These are phyloP conservation scores for Oryzias woworae DNA, from an alignment of 2,113 vertebrate species.

Conservation along the genomic window DNA sequence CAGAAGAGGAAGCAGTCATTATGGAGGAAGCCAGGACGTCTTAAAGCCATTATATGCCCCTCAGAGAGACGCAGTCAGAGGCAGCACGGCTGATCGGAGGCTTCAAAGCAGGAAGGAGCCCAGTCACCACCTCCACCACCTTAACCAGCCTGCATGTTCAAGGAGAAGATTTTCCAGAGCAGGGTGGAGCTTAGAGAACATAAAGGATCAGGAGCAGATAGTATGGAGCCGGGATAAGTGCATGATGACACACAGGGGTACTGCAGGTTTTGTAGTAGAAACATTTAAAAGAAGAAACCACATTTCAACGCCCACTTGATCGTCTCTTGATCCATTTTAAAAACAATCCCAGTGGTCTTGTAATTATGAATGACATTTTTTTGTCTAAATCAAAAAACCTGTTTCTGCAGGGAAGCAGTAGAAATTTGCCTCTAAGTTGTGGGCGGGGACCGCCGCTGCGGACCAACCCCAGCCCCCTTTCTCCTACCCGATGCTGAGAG, in stretches of 20 bases:
- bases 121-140: conserved; percentile 50
- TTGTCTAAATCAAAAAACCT: no score
- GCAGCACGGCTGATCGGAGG: conserved; percentile 69
- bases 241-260: not conserved
- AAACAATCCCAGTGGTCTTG: no score
- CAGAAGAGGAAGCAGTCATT: conserved; percentile 75
- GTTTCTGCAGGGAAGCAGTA: no score
- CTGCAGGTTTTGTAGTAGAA: no score
- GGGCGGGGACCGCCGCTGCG: no score
- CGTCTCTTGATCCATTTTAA: no score
- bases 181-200: conserved; percentile 44
- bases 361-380: no score
- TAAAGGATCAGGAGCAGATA: conserved; percentile 5
- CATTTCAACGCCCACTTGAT: no score
- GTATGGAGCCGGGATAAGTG: not conserved
- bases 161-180: conserved; percentile 54
- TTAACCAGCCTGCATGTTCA: conserved; percentile 53
- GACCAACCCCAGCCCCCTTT: no score
- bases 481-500: no score
- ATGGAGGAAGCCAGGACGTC: conserved; percentile 66
- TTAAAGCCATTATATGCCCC: conserved; percentile 74
- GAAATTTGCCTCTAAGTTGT: no score
- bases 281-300: no score
- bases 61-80: conserved; percentile 64
- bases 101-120: conserved; percentile 76